Evolutionary conservation across 2,888 invertebrate species (phyloP).

Genomic region (Conops quadrifasciatus): DNA sequence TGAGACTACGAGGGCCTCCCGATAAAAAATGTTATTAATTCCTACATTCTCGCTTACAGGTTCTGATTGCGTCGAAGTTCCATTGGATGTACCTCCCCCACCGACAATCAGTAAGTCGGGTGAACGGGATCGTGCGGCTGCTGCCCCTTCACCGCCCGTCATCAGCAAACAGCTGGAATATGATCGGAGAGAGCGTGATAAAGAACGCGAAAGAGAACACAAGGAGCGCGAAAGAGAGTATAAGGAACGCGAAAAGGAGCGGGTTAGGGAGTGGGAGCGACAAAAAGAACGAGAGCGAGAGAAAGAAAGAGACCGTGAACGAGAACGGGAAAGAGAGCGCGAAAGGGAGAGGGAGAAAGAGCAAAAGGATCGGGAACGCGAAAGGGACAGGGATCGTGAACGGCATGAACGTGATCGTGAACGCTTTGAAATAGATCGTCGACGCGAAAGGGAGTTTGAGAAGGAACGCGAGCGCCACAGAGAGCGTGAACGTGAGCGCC

Average conservation of each 20-base stretch:
- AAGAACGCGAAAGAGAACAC: slow-evolving; percentile 41
- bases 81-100: slow-evolving; percentile 52
- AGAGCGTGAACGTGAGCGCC: slow-evolving; percentile 42
- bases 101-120: slow-evolving; percentile 38
- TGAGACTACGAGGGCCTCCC: not conserved
- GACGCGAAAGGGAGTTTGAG: slow-evolving; percentile 37
- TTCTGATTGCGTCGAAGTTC: slow-evolving; percentile 65
- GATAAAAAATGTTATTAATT: slow-evolving; percentile 14
- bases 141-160: slow-evolving; percentile 54
- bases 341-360: slow-evolving; percentile 44
- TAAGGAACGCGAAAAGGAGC: slow-evolving; percentile 37
- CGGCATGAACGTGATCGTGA: slow-evolving; percentile 42
- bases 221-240: slow-evolving; percentile 38
- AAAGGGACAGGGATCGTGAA: slow-evolving; percentile 42
- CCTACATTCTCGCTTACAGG: slow-evolving; percentile 53
- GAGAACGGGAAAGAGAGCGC: slow-evolving; percentile 42
- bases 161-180: slow-evolving; percentile 55
- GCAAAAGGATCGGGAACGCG: slow-evolving; percentile 39
- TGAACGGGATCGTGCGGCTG: slow-evolving; percentile 38
- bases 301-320: slow-evolving; percentile 38
- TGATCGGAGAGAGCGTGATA: slow-evolving; percentile 39
- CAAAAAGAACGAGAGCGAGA: not conserved
- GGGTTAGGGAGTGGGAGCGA: slow-evolving; percentile 39
- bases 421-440: slow-evolving; percentile 43
- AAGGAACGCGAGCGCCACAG: slow-evolving; percentile 41